A percentile compares a stretch with the other conserved stretches of the same genome.
phyloP scores from a whole-genome alignment of 2,888 invertebrate genomes.

The Scelioninae gen. 1 region DNA sequence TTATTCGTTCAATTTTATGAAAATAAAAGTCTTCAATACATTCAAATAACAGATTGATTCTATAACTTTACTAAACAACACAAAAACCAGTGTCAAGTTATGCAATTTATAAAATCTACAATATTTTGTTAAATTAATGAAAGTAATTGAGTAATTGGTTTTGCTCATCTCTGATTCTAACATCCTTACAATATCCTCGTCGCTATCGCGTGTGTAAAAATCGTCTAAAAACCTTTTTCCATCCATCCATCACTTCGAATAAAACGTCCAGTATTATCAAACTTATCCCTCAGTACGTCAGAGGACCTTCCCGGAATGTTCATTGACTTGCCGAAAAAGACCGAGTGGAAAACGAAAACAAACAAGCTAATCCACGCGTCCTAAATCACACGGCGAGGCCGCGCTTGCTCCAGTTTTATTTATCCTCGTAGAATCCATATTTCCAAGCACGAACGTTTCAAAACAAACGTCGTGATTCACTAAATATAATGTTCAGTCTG shows the following conservation, averaged over 20 bases:
- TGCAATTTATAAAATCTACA: too few species aligned
- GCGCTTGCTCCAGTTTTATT: constrained; percentile 22
- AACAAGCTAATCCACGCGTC: constrained; percentile 20
- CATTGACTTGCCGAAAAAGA: constrained; percentile 7
- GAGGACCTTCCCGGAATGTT: constrained; percentile 19
- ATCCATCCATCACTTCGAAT: constrained; percentile 23
- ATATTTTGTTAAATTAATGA: too few species aligned
- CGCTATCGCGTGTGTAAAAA: constrained; percentile 9
- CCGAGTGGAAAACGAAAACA: constrained; percentile 12
- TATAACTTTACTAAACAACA: too few species aligned
- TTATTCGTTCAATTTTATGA: too few species aligned
- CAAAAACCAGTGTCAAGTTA: too few species aligned
- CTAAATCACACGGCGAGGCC: constrained; percentile 14
- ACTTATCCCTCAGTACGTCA: constrained; percentile 3
- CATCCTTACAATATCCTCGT: background rate
- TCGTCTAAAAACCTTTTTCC: constrained; percentile 12
- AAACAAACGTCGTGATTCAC: constrained; percentile 29
- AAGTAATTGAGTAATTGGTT: too few species aligned
- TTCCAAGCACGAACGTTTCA: constrained; percentile 11
- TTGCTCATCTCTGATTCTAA: background rate
- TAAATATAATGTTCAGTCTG: constrained; percentile 7
- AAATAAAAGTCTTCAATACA: too few species aligned
- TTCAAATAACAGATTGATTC: too few species aligned
- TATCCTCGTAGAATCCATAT: constrained; percentile 7
- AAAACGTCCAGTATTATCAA: constrained; percentile 20